Conservation (phyloP, 2,888 invertebrate species). For the Entomobrya proxima region DNA sequence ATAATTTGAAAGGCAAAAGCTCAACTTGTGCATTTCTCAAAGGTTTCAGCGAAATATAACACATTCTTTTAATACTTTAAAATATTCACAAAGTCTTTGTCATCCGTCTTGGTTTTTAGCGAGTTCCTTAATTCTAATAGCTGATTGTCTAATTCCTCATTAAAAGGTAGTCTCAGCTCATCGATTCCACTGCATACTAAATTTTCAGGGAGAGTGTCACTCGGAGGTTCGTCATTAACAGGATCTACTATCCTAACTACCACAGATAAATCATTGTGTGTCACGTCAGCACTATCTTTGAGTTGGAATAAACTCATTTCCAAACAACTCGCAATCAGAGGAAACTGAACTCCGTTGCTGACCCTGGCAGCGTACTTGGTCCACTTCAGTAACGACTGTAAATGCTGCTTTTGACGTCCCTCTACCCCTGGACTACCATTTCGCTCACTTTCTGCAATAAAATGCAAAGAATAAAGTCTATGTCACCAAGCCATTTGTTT, state of each 20-base stretch:
- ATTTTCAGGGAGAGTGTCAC: not conserved
- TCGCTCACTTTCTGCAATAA: constrained; percentile 52
- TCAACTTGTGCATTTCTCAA: not conserved
- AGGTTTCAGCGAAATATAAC: not conserved
- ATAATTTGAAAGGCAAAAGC: not conserved
- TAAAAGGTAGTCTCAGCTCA: constrained; percentile 63
- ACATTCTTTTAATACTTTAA: constrained; percentile 41
- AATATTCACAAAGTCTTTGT: constrained; percentile 53
- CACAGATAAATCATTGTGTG: not conserved
- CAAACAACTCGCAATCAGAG: constrained; percentile 68
- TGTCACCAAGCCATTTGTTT: not conserved
- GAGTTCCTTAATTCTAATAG: constrained; percentile 33
- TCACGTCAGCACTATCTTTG: not conserved
- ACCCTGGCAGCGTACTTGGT: constrained; percentile 38
- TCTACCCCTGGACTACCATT: constrained; percentile 58
- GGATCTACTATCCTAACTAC: not conserved
- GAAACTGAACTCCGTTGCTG: constrained; percentile 54
- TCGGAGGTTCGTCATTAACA: not conserved
- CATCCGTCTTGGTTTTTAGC: constrained; percentile 57
- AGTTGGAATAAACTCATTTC: constrained; percentile 58
- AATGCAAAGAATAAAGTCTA: not conserved
- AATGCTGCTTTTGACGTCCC: constrained; percentile 59
- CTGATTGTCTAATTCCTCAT: constrained; percentile 46
- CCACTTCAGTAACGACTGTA: constrained; percentile 68
- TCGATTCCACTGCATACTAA: constrained; percentile 11